Evolutionary conservation across 2,888 invertebrate genomes (phyloP).

Genomic region (Dicranocentrus wangi): DNA sequence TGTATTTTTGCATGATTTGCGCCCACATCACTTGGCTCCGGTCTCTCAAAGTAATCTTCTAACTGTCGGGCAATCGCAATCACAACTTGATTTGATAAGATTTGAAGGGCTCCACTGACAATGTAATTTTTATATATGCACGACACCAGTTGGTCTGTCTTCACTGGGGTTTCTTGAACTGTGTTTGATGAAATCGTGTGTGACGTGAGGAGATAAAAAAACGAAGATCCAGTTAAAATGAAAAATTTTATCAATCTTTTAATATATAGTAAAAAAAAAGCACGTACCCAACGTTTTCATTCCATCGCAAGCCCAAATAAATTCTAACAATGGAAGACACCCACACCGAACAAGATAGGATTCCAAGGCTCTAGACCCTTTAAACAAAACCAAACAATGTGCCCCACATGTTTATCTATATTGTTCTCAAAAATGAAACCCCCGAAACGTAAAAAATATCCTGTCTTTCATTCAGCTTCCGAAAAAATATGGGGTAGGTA

Average conservation of each 20-base stretch:
- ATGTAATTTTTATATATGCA: slow-evolving; percentile 56
- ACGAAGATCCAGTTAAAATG: too few species aligned
- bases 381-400: background rate
- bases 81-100: slow-evolving; percentile 41
- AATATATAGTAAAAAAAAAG: too few species aligned
- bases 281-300: slow-evolving; percentile 45
- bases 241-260: too few species aligned
- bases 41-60: slow-evolving; percentile 37
- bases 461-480: background rate
- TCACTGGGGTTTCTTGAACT: slow-evolving; percentile 34
- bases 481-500: too few species aligned
- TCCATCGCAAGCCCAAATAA: slow-evolving; percentile 59
- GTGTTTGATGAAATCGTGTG: background rate
- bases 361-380: slow-evolving; percentile 46
- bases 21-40: slow-evolving; percentile 33
- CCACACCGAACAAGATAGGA: slow-evolving; percentile 36
- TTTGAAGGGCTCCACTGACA: slow-evolving; percentile 26
- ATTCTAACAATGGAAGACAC: slow-evolving; percentile 28
- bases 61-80: slow-evolving; percentile 27
- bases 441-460: too few species aligned
- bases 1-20: background rate
- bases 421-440: too few species aligned
- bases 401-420: too few species aligned
- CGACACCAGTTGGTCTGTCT: slow-evolving; percentile 36
- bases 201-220: too few species aligned